Evolutionary conservation across 2,797 vertebrate genomes (phyloP).

Genomic region (Choloepus didactylus): DNA sequence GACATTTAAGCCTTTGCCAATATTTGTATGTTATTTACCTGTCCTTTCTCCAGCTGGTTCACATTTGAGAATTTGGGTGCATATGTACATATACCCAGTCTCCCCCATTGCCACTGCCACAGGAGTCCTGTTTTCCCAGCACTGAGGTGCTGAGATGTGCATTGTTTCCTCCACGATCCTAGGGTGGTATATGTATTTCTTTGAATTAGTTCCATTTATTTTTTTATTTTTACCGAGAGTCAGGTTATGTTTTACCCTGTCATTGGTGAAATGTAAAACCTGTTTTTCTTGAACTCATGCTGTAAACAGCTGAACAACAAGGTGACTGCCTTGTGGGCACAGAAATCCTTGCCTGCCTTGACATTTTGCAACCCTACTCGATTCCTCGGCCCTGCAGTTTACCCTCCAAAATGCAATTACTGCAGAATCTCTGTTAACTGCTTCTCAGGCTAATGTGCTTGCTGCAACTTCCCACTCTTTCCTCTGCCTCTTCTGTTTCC

Average conservation of each 20-base stretch:
- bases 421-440: neutral
- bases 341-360: neutral
- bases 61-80: neutral
- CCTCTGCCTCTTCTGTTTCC: neutral
- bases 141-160: neutral
- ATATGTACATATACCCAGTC: accelerated
- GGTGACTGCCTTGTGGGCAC: neutral
- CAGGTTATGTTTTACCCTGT: slow-evolving; percentile 8
- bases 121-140: neutral
- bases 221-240: neutral
- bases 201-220: neutral
- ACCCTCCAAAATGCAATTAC: neutral
- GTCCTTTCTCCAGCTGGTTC: neutral
- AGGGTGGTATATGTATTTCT: neutral
- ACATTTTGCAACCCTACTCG: neutral
- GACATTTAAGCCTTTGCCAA: neutral
- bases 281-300: slow-evolving; percentile 54
- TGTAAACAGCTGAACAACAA: neutral
- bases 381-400: neutral
- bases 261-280: slow-evolving; percentile 63
- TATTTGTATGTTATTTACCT: neutral
- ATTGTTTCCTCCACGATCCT: neutral
- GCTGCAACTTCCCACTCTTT: neutral
- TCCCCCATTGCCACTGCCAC: accelerated
- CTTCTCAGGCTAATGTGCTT: neutral